Evolutionary conservation across 2,888 invertebrate species (phyloP).

Genomic region (Ectropis crepuscularia): DNA sequence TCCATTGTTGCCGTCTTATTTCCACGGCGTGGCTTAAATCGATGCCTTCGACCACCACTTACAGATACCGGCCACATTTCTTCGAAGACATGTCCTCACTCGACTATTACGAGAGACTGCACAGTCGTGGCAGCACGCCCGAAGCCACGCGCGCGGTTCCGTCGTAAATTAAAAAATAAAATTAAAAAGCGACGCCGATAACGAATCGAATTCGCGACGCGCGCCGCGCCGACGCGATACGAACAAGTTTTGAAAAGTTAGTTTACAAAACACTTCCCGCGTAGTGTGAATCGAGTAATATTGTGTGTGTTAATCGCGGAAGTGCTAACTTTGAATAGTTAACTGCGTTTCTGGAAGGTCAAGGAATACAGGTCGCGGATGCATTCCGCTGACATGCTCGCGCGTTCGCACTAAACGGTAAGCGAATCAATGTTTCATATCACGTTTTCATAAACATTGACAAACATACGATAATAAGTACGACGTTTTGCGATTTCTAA

Average conservation of each 20-base stretch:
- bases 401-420: slow-evolving; percentile 49
- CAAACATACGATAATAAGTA: slow-evolving; percentile 30
- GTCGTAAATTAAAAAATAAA: slow-evolving; percentile 35
- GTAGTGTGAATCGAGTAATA: slow-evolving; percentile 35
- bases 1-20: slow-evolving; percentile 48
- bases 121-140: slow-evolving; percentile 62
- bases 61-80: slow-evolving; percentile 48
- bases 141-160: slow-evolving; percentile 45
- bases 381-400: slow-evolving; percentile 45
- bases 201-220: slow-evolving; percentile 48
- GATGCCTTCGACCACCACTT: slow-evolving; percentile 44
- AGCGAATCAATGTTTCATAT: slow-evolving; percentile 45
- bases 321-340: slow-evolving; percentile 50
- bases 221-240: slow-evolving; percentile 24
- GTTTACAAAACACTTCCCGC: slow-evolving; percentile 55
- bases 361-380: slow-evolving; percentile 55
- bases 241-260: slow-evolving; percentile 58
- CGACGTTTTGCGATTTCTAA: slow-evolving; percentile 20
- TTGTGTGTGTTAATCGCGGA: slow-evolving; percentile 55
- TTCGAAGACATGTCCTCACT: slow-evolving; percentile 45
- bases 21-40: slow-evolving; percentile 39
- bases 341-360: slow-evolving; percentile 65
- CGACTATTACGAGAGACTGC: slow-evolving; percentile 65
- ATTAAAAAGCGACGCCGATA: slow-evolving; percentile 44
- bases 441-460: slow-evolving; percentile 36